A percentile compares a stretch with the other conserved stretches of the same genome.
phyloP scores from a whole-genome alignment of 2,888 invertebrate species.

The Argyresthia albistria region DNA sequence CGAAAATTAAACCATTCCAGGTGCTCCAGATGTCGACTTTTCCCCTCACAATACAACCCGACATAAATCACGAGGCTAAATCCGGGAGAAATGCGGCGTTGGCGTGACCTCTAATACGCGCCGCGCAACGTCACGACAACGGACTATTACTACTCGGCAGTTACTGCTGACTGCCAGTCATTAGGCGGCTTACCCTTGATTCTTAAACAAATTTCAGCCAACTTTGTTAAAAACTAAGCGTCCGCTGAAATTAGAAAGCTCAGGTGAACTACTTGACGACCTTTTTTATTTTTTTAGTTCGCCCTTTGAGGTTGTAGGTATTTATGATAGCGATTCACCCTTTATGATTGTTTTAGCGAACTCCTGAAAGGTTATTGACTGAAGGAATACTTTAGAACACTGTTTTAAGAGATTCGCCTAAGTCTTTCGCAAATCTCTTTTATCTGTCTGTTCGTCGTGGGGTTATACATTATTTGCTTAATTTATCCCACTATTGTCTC shows the following conservation, averaged over 20 bases:
- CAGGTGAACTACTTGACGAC: background rate
- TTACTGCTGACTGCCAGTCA: slow-evolving; percentile 32
- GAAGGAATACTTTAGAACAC: too few species aligned
- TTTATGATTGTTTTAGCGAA: too few species aligned
- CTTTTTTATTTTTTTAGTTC: too few species aligned
- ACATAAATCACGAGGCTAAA: slow-evolving; percentile 26
- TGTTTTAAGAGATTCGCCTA: too few species aligned
- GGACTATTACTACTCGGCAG: slow-evolving; percentile 32
- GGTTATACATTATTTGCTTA: too few species aligned
- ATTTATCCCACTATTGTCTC: too few species aligned
- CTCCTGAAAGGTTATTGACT: too few species aligned
- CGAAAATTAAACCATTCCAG: background rate
- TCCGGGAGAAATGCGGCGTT: slow-evolving; percentile 23
- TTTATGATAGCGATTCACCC: too few species aligned
- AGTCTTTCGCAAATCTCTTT: too few species aligned
- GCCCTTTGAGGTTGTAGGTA: too few species aligned
- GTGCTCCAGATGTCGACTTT: background rate
- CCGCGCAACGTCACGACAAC: slow-evolving; percentile 38
- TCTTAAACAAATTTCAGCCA: slow-evolving; percentile 30
- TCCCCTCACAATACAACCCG: slow-evolving; percentile 8
- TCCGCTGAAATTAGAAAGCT: slow-evolving; percentile 1
- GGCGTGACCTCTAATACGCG: slow-evolving; percentile 27
- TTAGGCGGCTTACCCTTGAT: slow-evolving; percentile 34
- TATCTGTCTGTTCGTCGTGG: too few species aligned
- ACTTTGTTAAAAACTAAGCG: slow-evolving; percentile 25